Evolutionary conservation across 2,888 invertebrate genomes (phyloP), one percentile per base, ranked within the genome.

Genomic region (Sesia bembeciformis): DNA sequence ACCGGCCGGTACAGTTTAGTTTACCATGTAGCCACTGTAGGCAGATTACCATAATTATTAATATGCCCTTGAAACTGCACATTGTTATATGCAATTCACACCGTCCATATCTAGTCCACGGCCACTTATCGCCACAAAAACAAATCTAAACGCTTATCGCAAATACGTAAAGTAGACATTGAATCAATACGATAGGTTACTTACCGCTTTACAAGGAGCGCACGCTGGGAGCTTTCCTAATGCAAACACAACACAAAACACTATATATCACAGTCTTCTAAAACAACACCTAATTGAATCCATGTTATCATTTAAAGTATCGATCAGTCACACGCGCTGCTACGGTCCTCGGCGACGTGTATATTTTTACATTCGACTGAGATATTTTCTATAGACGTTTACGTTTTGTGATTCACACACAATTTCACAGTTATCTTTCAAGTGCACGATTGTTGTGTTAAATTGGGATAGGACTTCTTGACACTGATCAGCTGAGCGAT

Each of bases 241-340:
- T 63, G 67, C 65, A 63, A 64, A 68, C 69, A 70, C 68, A 65
- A 67, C 76, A 80, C 72, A 60, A 67, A 66, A 70, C 67, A 71
- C 73, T 74, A 64, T 66, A 72, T 68, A 72, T 78, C 81, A 83
- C 77, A 65, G 76, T 80, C 80, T 82, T 81, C 78, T 77, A 66
- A 76, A 76, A 78, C 70, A 76, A 76, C 80, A 84, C 80, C 69
- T 84, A 81, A 86, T 86, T 85, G 81, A 87, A 88, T 84, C 79
- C 88, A 85, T 88, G 84, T 85, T 88, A 88, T 85, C 84, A 87
- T 88, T 88, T 84, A 85, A 88, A 84, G 67, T 88, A 89, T 89
- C 86, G 88, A 89, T 88, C 86, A 85, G 84, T 84, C 82, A 83
- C 86, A 86, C 82, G 82, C 80, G 77, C 80, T 72, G 67, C 72